phyloP scores from a whole-genome alignment of 1,140 invertebrate genomes.

The Sminthurinus signatus region DNA sequence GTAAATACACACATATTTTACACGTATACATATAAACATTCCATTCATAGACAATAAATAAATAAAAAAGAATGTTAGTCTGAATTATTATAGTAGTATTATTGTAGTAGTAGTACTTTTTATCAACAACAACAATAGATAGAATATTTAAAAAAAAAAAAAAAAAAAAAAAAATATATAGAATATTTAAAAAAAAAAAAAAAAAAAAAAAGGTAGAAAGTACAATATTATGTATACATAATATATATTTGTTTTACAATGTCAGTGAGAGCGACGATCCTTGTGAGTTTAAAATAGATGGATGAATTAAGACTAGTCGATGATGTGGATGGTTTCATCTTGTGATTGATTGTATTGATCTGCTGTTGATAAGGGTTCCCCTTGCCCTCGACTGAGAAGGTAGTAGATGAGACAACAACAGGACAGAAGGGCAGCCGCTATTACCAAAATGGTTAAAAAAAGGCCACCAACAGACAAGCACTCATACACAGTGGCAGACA shows the following conservation, averaged over 20 bases:
- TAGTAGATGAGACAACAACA: too few species aligned
- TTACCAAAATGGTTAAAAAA: too few species aligned
- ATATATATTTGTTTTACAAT: conserved; percentile 1
- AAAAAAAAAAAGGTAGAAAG: neutral
- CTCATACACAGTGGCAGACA: too few species aligned
- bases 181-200: neutral
- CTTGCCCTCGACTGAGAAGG: too few species aligned
- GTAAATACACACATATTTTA: neutral
- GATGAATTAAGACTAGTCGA: neutral
- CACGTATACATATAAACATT: neutral
- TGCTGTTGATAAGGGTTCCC: too few species aligned
- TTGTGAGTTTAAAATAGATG: conserved; percentile 3
- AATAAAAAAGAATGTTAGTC: neutral
- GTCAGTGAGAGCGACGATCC: conserved; percentile 4
- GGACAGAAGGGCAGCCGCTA: too few species aligned
- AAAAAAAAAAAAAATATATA: neutral
- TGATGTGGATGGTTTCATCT: neutral
- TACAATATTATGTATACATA: neutral
- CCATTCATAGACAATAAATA: too few species aligned
- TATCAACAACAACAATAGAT: neutral
- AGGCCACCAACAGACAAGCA: too few species aligned
- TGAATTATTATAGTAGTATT: neutral
- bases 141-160: neutral
- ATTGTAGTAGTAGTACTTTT: neutral
- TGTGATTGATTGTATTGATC: too few species aligned